These are phyloP conservation scores for Drosophila parvula DNA, from an alignment of 1,140 invertebrate species.

Conservation along the genomic window DNA sequence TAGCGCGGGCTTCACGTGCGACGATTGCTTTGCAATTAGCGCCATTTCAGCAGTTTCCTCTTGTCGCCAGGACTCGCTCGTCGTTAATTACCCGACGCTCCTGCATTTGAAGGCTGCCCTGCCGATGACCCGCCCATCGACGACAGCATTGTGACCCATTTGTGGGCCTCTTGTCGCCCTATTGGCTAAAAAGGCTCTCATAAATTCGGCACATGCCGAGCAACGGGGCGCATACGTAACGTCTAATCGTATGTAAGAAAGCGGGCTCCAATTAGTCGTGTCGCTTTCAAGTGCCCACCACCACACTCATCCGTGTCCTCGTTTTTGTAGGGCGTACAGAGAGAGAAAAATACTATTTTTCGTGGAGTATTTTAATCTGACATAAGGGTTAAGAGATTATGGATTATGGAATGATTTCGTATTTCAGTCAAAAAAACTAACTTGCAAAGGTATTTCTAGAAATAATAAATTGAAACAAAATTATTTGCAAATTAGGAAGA, in stretches of 20 bases:
- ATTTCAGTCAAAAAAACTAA: no score
- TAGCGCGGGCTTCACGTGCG: constrained; percentile 61
- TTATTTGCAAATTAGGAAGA: neutral
- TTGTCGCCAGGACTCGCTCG: constrained; percentile 2
- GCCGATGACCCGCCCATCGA: constrained; percentile 62
- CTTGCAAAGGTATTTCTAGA: neutral
- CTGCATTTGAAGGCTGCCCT: constrained; percentile 47
- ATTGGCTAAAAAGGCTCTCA: constrained; percentile 56
- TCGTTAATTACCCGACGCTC: constrained; percentile 58
- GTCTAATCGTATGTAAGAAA: constrained; percentile 55
- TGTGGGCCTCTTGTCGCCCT: constrained; percentile 12
- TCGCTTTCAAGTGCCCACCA: constrained; percentile 68
- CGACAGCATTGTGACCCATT: constrained; percentile 67
- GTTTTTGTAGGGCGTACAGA: constrained; percentile 33
- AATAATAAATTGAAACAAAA: neutral
- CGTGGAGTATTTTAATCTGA: neutral
- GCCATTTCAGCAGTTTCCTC: constrained; percentile 72
- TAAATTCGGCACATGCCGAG: constrained; percentile 61
- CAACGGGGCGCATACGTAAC: constrained; percentile 70
- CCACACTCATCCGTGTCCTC: constrained; percentile 54
- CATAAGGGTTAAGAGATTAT: neutral
- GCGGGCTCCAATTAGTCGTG: constrained; percentile 74
- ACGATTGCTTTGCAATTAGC: constrained; percentile 80
- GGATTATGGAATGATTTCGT: no score
- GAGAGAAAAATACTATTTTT: neutral